Evolutionary conservation across 2,888 invertebrate species (phyloP), one percentile per base, ranked within the genome.

Genomic region (Eledona agricola): DNA sequence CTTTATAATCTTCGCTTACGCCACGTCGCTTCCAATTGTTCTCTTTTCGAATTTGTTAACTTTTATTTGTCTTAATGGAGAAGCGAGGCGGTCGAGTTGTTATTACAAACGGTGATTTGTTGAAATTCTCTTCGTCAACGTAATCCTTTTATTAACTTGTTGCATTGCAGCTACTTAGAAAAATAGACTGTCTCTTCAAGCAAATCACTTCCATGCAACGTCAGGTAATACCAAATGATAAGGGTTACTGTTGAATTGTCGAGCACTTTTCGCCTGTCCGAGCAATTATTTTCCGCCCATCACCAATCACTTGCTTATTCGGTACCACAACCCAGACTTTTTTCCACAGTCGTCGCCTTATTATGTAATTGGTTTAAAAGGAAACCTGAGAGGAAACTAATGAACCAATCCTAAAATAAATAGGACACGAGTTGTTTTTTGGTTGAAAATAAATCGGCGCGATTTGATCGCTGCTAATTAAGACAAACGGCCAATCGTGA

Each of bases 381-480:
- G 25, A 19, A 51, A 31, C 20, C 20, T 22, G 29, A 31, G 29
- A 13, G 19, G 19, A 28, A 38, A 43, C 22, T 43, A 38, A 20
- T 38, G 32, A 16, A 29, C 3, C 29, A 34, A 34, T 32, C 19
- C 23, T 19, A 17, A 15, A 43, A 35, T 34, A 51, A 55, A 55
- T 55, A 31, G 34, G 34, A 20, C 47, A 46, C n/a, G n/a, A n/a
- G 13, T 16, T 17, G 26, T 32, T 42, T 47, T 38, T 20, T 15
- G 17, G 45, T 51, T 55, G 29, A 34, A 35, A 45, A 45, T 55
- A 57, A 55, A 51, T 50, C 55, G 51, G 53, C 56, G 59, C 57
- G 55, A 60, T 59, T 56, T 63, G 62, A 67, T 66, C 63, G 58
- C 55, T 40, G 56, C 52, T 64, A 61, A 67, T 65, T 64, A 63